Evolutionary conservation across 2,888 invertebrate genomes (phyloP), one percentile per base, ranked within the genome.

Genomic region (Zeuzera pyrina): DNA sequence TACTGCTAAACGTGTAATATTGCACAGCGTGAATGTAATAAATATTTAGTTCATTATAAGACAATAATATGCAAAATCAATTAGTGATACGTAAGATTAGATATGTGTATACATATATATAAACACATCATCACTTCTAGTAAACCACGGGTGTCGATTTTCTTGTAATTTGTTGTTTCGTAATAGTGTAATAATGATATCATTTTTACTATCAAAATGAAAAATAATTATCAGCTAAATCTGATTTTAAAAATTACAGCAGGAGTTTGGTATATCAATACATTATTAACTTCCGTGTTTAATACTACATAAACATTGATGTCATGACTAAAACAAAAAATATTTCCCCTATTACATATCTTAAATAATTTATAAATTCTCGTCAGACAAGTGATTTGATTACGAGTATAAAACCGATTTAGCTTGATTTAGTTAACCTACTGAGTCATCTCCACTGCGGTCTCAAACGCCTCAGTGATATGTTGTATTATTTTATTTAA

Each of bases 351-450:
- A 35, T 35, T 31, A 38, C 36, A 30, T 31, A 30, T 37, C 37
- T 34, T 34, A 37, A 39, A 27, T 39, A 45, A 43, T 42, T 35
- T 38, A 49, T 46, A 47, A 42, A 55, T 52, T 63, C 68, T 69
- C 50, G 76, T 67, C 67, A 57, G 65, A 71, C 72, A 49, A 57
- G 70, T 72, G 53, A 52, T 59, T 62, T 58, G 47, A 62, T 57
- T 61, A 55, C 45, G 46, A 57, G 56, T 57, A 54, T 46, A 57
- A 52, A 62, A 52, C 37, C 36, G 37, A 57, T 52, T 55, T 47
- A 43, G 44, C 41, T 42, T 38, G 39, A 50, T 45, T 25, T 25
- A 28, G 10, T 47, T 48, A 47, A 36, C 31, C 36, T 47, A 49
- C 54, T 64, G 60, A 67, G 45, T 67, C 65, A 61, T 64, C 55